A percentile compares a stretch with the other conserved stretches of the same genome.
phyloP scores from a whole-genome alignment of 2,797 vertebrate species.

The Phoxinus dragarum region DNA sequence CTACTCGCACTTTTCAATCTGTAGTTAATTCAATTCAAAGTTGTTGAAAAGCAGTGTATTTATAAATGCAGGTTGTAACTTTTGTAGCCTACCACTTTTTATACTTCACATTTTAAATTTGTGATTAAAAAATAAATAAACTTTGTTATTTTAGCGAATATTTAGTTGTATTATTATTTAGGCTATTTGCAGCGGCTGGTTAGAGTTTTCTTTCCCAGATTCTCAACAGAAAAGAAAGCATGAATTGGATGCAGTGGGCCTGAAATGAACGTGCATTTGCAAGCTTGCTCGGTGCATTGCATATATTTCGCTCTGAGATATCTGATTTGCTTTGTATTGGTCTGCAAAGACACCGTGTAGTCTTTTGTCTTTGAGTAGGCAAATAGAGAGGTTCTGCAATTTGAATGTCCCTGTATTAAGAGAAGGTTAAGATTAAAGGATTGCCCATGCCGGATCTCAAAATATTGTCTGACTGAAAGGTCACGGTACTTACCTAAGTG shows the following conservation, averaged over 20 bases:
- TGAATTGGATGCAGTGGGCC: background rate
- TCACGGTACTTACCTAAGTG: constrained; percentile 85
- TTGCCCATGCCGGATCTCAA: background rate
- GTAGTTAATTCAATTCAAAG: background rate
- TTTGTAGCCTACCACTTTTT: no score
- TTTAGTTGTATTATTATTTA: background rate
- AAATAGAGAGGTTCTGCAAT: constrained; percentile 29
- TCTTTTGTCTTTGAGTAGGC: constrained; percentile 10
- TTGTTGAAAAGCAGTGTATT: background rate
- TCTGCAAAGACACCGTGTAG: background rate
- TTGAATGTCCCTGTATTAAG: constrained; percentile 31
- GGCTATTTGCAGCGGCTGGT: background rate
- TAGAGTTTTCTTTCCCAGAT: background rate
- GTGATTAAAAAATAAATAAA: background rate
- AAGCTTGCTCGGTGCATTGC: background rate
- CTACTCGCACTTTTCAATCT: background rate
- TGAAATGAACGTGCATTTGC: background rate
- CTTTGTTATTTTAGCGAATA: background rate
- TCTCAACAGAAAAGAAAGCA: background rate
- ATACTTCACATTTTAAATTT: background rate
- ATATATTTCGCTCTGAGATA: background rate
- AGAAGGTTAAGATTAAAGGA: constrained; percentile 29
- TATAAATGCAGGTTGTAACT: background rate
- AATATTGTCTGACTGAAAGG: constrained; percentile 7
- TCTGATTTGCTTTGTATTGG: constrained; percentile 13